phyloP scores from a whole-genome alignment of 2,113 vertebrate genomes.

The Tapirus terrestris region DNA sequence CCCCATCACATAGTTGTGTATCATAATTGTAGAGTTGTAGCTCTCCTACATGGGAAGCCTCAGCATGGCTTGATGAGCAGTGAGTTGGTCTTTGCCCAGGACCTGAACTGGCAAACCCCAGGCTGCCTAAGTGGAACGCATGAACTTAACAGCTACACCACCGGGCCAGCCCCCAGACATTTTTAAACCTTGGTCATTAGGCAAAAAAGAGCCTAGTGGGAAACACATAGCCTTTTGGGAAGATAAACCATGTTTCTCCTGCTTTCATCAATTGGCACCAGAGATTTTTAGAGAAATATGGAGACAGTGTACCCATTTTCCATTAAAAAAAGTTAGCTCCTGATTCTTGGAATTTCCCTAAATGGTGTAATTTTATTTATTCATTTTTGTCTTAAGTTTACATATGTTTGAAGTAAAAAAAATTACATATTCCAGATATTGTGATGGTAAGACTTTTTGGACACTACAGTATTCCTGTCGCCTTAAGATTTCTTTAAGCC shows the following conservation, averaged over 20 bases:
- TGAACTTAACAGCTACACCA: too few species aligned
- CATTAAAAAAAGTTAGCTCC: slow-evolving; percentile 29
- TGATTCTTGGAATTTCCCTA: not conserved
- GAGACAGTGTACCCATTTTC: not conserved
- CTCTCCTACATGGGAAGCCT: too few species aligned
- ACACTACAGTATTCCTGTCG: not conserved
- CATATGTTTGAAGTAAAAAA: not conserved
- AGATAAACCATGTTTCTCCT: not conserved
- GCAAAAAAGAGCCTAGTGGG: not conserved
- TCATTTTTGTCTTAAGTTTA: slow-evolving; percentile 37
- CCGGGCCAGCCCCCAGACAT: not conserved
- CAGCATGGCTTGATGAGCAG: too few species aligned
- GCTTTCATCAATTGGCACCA: not conserved
- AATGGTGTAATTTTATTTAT: slow-evolving; percentile 4
- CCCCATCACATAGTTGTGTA: too few species aligned
- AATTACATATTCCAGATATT: not conserved
- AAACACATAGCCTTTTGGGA: not conserved
- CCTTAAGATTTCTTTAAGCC: not conserved
- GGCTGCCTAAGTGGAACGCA: too few species aligned
- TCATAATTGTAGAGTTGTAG: too few species aligned
- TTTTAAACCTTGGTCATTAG: not conserved
- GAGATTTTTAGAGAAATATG: slow-evolving; percentile 6
- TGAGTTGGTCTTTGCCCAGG: too few species aligned
- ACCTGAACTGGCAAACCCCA: too few species aligned
- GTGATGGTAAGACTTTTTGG: slow-evolving; percentile 2